phyloP scores from a whole-genome alignment of 2,113 vertebrate species.

The Pangasianodon gigas region DNA sequence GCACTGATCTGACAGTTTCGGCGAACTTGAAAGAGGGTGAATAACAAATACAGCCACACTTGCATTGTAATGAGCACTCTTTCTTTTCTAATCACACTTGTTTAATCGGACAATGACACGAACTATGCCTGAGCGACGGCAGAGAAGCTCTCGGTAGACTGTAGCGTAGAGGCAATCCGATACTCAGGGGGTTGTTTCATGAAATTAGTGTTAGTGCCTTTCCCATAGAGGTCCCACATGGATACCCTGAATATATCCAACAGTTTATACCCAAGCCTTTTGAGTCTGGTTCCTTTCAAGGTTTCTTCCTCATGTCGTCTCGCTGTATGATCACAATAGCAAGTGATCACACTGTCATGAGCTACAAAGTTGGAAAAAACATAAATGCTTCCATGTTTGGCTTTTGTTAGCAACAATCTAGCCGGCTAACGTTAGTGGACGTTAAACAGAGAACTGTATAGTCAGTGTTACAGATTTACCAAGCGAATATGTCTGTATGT shows the following conservation, averaged over 20 bases:
- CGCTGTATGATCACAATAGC: background rate
- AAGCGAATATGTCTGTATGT: background rate
- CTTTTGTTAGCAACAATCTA: background rate
- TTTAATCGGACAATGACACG: conserved; percentile 26
- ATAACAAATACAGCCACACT: conserved; percentile 33
- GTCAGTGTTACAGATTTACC: background rate
- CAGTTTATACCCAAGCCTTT: background rate
- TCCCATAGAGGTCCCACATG: too few species aligned
- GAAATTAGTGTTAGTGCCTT: background rate
- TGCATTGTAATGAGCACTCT: conserved; percentile 42
- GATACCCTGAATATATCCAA: background rate
- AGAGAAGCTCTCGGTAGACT: conserved; percentile 28
- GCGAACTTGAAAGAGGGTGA: conserved; percentile 35
- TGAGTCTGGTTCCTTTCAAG: background rate
- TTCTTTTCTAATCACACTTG: conserved; percentile 41
- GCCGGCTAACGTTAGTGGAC: background rate
- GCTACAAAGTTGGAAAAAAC: background rate
- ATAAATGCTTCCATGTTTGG: too few species aligned
- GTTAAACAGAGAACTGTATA: background rate
- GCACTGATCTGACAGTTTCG: conserved; percentile 34
- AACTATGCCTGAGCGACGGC: conserved; percentile 10
- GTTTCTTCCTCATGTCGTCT: background rate
- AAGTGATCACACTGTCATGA: background rate
- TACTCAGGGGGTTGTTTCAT: conserved; percentile 12
- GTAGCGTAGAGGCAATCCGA: background rate